Evolutionary conservation across 2,113 vertebrate species (phyloP).

Genomic region (Syrrhaptes paradoxus): DNA sequence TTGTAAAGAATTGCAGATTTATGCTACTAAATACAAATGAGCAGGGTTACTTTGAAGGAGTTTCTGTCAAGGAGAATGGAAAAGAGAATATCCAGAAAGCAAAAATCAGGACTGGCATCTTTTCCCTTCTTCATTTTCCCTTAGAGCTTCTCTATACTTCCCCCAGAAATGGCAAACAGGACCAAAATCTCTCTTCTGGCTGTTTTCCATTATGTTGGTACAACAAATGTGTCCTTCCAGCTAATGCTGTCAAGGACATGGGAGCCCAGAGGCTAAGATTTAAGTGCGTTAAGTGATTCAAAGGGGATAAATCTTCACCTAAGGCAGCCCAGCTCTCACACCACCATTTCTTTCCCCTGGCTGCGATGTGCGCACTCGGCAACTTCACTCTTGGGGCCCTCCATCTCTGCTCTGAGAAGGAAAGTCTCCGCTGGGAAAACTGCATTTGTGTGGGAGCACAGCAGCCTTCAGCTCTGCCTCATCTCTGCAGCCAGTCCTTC

Average conservation of each 20-base stretch:
- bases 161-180: background rate
- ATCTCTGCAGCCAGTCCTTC: background rate
- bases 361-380: background rate
- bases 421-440: background rate
- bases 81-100: background rate
- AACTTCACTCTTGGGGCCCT: background rate
- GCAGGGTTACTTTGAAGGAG: background rate
- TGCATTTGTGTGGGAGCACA: background rate
- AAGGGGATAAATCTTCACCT: background rate
- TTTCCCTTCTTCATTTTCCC: background rate
- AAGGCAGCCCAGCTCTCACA: background rate
- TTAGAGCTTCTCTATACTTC: background rate
- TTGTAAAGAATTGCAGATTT: background rate
- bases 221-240: slow-evolving; percentile 34
- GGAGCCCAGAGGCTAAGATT: slow-evolving; percentile 22
- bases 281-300: background rate
- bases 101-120: background rate
- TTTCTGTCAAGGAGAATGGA: background rate
- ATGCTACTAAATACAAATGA: background rate
- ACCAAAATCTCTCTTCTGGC: background rate
- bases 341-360: background rate
- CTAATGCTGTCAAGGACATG: background rate
- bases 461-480: background rate
- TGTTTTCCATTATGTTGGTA: slow-evolving; percentile 26
- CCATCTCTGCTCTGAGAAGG: background rate